These are phyloP conservation scores for Eubasilissa splendida DNA, from an alignment of 2,888 invertebrate species.

Conservation along the genomic window DNA sequence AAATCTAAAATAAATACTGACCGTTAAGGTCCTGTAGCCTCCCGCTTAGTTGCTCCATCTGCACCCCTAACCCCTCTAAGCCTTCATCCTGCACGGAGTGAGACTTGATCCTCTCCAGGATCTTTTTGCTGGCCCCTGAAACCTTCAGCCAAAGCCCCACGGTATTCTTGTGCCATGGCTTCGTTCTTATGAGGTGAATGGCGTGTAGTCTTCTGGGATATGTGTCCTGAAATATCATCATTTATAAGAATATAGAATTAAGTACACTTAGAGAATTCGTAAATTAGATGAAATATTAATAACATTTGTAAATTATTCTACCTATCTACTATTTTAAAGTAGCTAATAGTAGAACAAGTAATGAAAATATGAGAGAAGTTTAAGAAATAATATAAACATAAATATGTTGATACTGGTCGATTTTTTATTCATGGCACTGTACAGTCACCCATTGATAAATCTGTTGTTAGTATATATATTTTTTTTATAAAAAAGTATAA, in stretches of 20 bases:
- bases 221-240: slow-evolving; percentile 46
- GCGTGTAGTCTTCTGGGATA: slow-evolving; percentile 51
- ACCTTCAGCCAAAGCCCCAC: slow-evolving; percentile 50
- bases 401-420: too few species aligned
- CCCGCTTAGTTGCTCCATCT: slow-evolving; percentile 44
- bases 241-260: too few species aligned
- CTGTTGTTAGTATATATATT: too few species aligned
- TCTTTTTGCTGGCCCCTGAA: slow-evolving; percentile 49
- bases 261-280: too few species aligned
- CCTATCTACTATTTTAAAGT: too few species aligned
- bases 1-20: slow-evolving; percentile 4
- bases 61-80: slow-evolving; percentile 47
- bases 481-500: too few species aligned
- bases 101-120: slow-evolving; percentile 38
- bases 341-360: too few species aligned
- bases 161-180: slow-evolving; percentile 52
- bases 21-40: slow-evolving; percentile 55
- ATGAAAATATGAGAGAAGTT: too few species aligned
- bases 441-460: too few species aligned
- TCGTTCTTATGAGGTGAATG: slow-evolving; percentile 51
- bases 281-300: too few species aligned
- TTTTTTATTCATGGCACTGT: too few species aligned
- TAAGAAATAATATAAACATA: background rate
- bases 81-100: slow-evolving; percentile 42
- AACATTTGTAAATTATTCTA: too few species aligned